Percentiles rank a stretch among this genome's conserved stretches.
phyloP scores from a whole-genome alignment of 2,888 invertebrate species.

The Gibbula magus region DNA sequence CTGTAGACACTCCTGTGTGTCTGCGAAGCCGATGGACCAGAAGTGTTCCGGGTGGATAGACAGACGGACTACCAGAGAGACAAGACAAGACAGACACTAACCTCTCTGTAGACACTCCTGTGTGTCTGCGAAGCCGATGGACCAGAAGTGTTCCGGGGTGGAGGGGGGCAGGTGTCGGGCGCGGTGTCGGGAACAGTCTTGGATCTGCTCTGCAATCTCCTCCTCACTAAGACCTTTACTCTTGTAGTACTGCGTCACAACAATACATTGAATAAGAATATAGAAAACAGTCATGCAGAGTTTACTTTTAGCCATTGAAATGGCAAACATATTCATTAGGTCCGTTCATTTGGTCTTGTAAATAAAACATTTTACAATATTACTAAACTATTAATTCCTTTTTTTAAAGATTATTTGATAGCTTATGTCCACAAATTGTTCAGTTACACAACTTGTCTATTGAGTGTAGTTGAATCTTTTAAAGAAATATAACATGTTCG shows the following conservation, averaged over 20 bases:
- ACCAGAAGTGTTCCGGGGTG: slow-evolving; percentile 75
- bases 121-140: slow-evolving; percentile 73
- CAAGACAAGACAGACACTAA: slow-evolving; percentile 18
- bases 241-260: slow-evolving; percentile 66
- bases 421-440: no score
- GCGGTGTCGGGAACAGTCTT: slow-evolving; percentile 70
- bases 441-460: no score
- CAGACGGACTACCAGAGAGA: no score
- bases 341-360: background rate
- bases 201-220: slow-evolving; percentile 63
- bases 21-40: slow-evolving; percentile 74
- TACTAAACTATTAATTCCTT: no score
- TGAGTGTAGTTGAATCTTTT: no score
- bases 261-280: no score
- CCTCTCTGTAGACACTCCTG: slow-evolving; percentile 67
- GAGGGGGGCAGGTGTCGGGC: slow-evolving; percentile 65
- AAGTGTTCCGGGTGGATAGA: slow-evolving; percentile 72
- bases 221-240: slow-evolving; percentile 61
- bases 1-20: slow-evolving; percentile 69
- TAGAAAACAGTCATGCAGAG: slow-evolving; percentile 21
- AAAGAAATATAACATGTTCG: no score
- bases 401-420: no score
- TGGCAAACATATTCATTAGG: background rate
- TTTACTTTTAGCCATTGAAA: background rate
- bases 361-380: no score